Conservation (phyloP, 1,140 invertebrate species). For the Ephestia elutella region DNA sequence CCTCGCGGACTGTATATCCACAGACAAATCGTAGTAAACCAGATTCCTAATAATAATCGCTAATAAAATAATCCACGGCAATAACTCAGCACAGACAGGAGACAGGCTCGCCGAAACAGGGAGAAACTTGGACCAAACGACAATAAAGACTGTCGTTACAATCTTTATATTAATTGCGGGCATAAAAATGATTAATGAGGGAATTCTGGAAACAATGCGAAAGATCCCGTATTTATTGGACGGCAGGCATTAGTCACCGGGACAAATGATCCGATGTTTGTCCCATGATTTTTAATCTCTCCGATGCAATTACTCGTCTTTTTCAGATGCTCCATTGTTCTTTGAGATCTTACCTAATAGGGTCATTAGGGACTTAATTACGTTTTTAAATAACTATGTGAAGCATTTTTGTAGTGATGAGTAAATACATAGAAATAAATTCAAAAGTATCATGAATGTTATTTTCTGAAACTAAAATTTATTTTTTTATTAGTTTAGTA, state of each 20-base stretch:
- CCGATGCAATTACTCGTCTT: neutral
- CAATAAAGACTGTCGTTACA: constrained; percentile 47
- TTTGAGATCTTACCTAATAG: neutral
- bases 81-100: neutral
- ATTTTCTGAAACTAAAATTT: no score
- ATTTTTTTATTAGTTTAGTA: no score
- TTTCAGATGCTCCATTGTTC: constrained; percentile 6
- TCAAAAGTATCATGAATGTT: no score
- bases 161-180: constrained; percentile 68
- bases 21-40: neutral
- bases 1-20: no score
- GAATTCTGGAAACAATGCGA: constrained; percentile 62
- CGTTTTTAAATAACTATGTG: no score
- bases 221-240: constrained; percentile 63
- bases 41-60: neutral
- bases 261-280: constrained; percentile 51
- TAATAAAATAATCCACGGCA: neutral
- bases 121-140: constrained; percentile 18
- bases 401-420: no score
- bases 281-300: constrained; percentile 31
- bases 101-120: neutral
- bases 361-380: neutral
- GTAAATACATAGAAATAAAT: no score
- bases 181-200: constrained; percentile 69
- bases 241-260: constrained; percentile 56